phyloP scores from a whole-genome alignment of 2,113 vertebrate genomes.

The Trogon surrucura region DNA sequence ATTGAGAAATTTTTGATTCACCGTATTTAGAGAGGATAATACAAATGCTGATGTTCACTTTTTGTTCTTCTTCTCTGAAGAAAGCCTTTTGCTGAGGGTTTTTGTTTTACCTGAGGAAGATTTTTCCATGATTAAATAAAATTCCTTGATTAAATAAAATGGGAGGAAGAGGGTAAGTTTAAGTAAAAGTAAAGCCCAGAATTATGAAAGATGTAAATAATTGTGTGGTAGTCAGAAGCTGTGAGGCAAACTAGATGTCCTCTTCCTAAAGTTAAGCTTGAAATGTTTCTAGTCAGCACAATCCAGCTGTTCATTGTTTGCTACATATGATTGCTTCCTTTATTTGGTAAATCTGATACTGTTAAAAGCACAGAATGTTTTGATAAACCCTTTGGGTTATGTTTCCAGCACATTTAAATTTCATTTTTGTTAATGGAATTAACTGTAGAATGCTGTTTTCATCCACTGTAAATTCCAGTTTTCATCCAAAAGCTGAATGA shows the following conservation, averaged over 20 bases:
- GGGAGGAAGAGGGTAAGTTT: neutral
- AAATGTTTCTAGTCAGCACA: neutral
- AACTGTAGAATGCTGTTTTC: neutral
- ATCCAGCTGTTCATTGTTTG: neutral
- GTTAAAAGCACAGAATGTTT: neutral
- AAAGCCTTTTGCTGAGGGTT: neutral
- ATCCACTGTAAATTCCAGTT: constrained; percentile 8
- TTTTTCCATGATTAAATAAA: neutral
- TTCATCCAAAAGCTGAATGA: constrained; percentile 3
- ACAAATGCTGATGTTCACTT: neutral
- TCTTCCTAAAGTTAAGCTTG: neutral
- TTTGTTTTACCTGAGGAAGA: neutral
- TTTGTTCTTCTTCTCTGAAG: neutral
- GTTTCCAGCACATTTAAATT: neutral
- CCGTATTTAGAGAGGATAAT: neutral
- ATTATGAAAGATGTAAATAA: neutral
- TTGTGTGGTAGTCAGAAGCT: neutral
- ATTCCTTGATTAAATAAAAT: neutral
- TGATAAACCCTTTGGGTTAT: neutral
- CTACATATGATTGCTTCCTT: neutral
- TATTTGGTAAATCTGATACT: neutral
- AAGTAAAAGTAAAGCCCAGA: neutral
- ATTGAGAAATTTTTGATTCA: neutral
- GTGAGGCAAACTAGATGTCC: neutral
- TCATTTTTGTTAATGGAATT: constrained; percentile 6